Evolutionary conservation across 37 sponge, comb jelly and placozoan species (phyloP), one percentile per base, ranked within the genome.

Genomic region (Hormiphora californensis): DNA sequence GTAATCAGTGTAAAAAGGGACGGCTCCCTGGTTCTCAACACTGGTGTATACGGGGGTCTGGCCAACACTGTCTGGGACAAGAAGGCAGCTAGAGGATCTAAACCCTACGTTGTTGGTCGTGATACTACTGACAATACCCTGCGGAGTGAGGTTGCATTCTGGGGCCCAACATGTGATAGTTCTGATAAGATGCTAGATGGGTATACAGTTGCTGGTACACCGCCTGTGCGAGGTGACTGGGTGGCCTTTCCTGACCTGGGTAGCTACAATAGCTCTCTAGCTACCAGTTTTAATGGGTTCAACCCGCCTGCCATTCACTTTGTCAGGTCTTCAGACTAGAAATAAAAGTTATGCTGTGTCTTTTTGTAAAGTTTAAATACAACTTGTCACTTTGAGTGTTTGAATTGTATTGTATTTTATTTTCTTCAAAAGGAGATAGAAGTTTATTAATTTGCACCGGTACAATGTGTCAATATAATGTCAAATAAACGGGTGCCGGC

Each of bases 91-190:
- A 73, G 81, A 28, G 46, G 81, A 23, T 73, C 81, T 73, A 33
- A 32, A n/a, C 81, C 81, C 0, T 73, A 73, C 35, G 25, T 38
- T 1, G 46, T 73, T n/a, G n/a, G 44, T n/a, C n/a, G n/a, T 9
- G 9, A 5, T 57, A 21, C 27, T 7, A 1, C 3, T 40, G 46
- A 41, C 5, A 73, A 36, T 7, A 30, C 40, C 43, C 27, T 23
- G 35, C 7, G 15, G 27, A 41, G 38, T 22, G 46, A 73, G 25
- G 38, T 73, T 22, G 81, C 43, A 28, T 40, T 73, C 12, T 73
- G 81, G 81, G 81, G 81, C 28, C 81, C 81, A 1, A 73, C 81
- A 8, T 73, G 81, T 40, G 81, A 73, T 40, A 73, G 81, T 46
- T 43, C 46, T 39, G 81, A 73, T 19, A 73, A 36, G 25, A 4